Evolutionary conservation across 2,113 vertebrate species (phyloP).

Genomic region (Alligator sinensis): DNA sequence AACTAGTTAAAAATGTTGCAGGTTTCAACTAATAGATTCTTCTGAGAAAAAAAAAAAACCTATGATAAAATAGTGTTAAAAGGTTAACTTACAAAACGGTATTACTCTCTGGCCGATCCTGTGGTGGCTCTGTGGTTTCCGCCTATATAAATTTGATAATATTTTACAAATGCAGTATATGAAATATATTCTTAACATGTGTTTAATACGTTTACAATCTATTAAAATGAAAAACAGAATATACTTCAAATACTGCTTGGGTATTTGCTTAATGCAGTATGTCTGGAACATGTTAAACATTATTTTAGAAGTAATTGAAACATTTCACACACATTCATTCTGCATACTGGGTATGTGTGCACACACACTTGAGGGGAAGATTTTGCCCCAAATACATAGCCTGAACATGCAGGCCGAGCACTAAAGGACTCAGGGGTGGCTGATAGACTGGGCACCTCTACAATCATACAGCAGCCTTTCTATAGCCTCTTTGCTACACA

Average conservation of each 20-base stretch:
- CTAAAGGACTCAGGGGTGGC: background rate
- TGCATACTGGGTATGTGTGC: constrained; percentile 34
- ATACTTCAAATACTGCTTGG: constrained; percentile 70
- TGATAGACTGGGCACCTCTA: background rate
- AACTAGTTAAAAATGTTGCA: background rate
- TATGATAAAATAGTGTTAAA: constrained; percentile 78
- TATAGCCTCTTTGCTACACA: background rate
- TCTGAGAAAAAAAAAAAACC: constrained; percentile 40
- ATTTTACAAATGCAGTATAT: constrained; percentile 85
- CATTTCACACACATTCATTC: constrained; percentile 81
- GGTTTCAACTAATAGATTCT: constrained; percentile 48
- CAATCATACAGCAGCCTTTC: background rate
- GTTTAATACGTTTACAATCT: constrained; percentile 80
- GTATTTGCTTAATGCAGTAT: constrained; percentile 70
- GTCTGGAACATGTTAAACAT: constrained; percentile 84
- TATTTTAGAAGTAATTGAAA: constrained; percentile 86
- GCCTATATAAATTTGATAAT: constrained; percentile 83
- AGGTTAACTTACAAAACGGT: constrained; percentile 75
- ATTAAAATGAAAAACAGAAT: constrained; percentile 83
- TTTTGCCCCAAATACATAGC: background rate
- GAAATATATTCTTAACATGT: constrained; percentile 86
- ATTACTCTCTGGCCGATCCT: constrained; percentile 67
- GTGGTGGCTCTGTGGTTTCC: constrained; percentile 80
- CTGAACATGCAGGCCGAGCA: background rate
- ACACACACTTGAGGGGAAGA: background rate